These are phyloP conservation scores for Homalodisca vitripennis DNA, from an alignment of 1,140 invertebrate genomes.

Conservation along the genomic window DNA sequence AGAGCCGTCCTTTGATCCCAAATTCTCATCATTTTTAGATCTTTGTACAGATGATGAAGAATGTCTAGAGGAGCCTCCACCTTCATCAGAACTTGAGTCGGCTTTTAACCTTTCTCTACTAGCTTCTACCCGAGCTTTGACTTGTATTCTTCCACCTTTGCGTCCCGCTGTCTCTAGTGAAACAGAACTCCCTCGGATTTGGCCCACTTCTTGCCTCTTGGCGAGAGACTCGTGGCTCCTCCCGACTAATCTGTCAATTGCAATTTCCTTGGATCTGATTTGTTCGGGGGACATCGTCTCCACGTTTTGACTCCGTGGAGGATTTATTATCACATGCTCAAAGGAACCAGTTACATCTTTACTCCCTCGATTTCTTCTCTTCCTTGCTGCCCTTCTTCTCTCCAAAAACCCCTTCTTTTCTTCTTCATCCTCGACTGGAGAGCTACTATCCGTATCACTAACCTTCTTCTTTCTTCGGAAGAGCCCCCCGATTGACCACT, in stretches of 20 bases:
- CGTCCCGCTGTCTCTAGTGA: constrained; percentile 52
- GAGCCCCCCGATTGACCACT: constrained; percentile 71
- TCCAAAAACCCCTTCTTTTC: constrained; percentile 46
- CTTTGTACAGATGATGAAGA: constrained; percentile 49
- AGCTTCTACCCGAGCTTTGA: constrained; percentile 64
- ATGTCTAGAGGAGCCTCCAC: constrained; percentile 47
- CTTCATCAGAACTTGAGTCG: constrained; percentile 73
- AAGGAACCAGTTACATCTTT: constrained; percentile 40
- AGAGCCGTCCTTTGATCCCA: constrained; percentile 57
- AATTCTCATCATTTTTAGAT: constrained; percentile 65
- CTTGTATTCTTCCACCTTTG: constrained; percentile 52
- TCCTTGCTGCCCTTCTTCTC: constrained; percentile 29
- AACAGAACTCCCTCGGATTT: constrained; percentile 48
- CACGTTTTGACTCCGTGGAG: neutral
- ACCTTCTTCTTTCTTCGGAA: constrained; percentile 63
- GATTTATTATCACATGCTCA: constrained; percentile 29
- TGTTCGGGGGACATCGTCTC: neutral
- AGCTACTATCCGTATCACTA: constrained; percentile 50
- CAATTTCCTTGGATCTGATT: constrained; percentile 1
- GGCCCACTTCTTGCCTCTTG: constrained; percentile 35
- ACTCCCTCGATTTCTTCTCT: constrained; percentile 37
- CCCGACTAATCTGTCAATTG: constrained; percentile 40
- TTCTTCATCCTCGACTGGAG: constrained; percentile 60
- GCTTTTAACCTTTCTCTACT: constrained; percentile 58
- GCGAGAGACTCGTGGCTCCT: constrained; percentile 32